These are phyloP conservation scores for Porites lobata DNA, from an alignment of 92 coral and sea anemone species.

Conservation along the genomic window DNA sequence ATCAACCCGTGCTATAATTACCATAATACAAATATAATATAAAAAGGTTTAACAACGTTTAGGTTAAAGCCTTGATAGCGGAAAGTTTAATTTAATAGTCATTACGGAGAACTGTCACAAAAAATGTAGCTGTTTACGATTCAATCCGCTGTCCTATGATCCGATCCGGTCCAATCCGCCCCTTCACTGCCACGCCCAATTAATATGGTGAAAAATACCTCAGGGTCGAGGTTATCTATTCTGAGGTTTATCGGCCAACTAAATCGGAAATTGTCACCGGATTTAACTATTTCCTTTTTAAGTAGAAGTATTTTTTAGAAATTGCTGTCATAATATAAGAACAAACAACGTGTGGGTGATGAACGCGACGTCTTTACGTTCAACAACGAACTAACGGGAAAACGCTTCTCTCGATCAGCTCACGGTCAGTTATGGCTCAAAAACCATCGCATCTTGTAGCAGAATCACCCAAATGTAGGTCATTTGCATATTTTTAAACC, in stretches of 20 bases:
- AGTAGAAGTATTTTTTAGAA: constrained; percentile 3
- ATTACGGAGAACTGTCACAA: not conserved
- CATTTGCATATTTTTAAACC: too few relatives aligned
- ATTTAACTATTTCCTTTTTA: not conserved
- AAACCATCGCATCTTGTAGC: too few relatives aligned
- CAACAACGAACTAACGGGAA: too few relatives aligned
- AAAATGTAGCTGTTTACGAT: not conserved
- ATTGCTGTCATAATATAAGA: not conserved
- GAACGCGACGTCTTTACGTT: not conserved
- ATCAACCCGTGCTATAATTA: too few relatives aligned
- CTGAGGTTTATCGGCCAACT: constrained; percentile 4
- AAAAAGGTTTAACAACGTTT: too few relatives aligned
- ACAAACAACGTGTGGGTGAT: constrained; percentile 16
- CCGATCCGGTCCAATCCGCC: not conserved
- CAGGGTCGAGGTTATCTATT: constrained; percentile 4
- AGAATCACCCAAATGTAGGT: too few relatives aligned
- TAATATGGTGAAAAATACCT: not conserved
- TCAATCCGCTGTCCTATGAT: not conserved
- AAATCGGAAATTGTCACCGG: constrained; percentile 12
- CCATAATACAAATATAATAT: too few relatives aligned
- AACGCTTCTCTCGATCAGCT: too few relatives aligned
- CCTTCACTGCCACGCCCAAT: not conserved
- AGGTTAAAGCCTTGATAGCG: too few relatives aligned
- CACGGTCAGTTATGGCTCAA: too few relatives aligned
- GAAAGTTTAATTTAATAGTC: too few relatives aligned